Evolutionary conservation across 2,888 invertebrate species (phyloP).

Genomic region (Cosmopolites sordidus): DNA sequence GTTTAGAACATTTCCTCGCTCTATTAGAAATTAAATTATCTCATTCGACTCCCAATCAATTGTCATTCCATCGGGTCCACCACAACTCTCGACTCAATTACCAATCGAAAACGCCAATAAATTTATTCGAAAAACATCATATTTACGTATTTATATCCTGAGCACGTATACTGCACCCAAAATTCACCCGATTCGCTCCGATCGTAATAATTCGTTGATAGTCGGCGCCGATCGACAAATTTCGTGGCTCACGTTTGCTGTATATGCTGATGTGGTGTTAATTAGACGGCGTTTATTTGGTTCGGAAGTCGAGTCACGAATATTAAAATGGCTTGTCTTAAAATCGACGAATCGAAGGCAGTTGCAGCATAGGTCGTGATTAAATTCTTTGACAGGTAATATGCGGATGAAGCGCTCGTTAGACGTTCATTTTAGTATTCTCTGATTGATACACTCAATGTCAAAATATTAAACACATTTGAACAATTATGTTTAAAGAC

Average conservation of each 20-base stretch:
- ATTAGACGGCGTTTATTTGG: conserved; percentile 45
- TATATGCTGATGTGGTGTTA: conserved; percentile 44
- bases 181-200: too few species aligned
- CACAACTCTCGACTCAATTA: conserved; percentile 13
- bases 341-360: background rate
- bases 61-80: too few species aligned
- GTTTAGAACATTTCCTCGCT: too few species aligned
- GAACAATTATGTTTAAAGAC: too few species aligned
- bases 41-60: too few species aligned
- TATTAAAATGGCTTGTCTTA: conserved; percentile 32
- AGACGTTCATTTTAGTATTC: too few species aligned
- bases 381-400: too few species aligned
- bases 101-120: conserved; percentile 12
- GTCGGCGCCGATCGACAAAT: background rate
- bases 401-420: too few species aligned
- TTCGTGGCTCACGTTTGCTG: conserved; percentile 32
- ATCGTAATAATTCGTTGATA: background rate
- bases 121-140: conserved; percentile 23
- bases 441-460: too few species aligned
- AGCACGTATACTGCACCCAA: conserved; percentile 10
- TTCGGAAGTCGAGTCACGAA: conserved; percentile 36
- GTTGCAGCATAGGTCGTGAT: too few species aligned
- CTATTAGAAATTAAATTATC: too few species aligned
- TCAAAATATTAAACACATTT: too few species aligned
- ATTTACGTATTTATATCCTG: conserved; percentile 17